These are phyloP conservation scores for Panthera tigris DNA, from an alignment of 2,113 vertebrate species.

Conservation along the genomic window DNA sequence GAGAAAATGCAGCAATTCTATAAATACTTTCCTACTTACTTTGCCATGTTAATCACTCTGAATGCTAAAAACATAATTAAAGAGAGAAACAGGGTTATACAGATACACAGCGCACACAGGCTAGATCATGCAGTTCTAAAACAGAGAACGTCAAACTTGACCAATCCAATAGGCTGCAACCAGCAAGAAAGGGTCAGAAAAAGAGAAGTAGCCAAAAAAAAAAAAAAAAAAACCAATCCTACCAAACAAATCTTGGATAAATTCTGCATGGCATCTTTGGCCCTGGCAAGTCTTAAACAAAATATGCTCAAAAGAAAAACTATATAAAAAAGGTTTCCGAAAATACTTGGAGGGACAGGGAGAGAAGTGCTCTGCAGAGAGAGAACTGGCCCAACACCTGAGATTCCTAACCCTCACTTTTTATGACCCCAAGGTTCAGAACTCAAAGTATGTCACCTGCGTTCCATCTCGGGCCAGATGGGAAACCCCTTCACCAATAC, in stretches of 20 bases:
- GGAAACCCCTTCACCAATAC: not conserved
- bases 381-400: too few species aligned
- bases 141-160: not conserved
- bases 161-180: not conserved
- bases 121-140: conserved; percentile 55
- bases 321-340: not conserved
- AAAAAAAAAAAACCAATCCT: not conserved
- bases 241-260: not conserved
- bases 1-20: conserved; percentile 56
- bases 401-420: not conserved
- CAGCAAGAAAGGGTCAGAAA: conserved; percentile 2
- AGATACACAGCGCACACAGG: conserved; percentile 1
- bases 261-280: not conserved
- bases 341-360: not conserved
- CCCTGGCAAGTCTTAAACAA: not conserved
- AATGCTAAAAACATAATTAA: conserved; percentile 77
- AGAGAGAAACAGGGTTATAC: conserved; percentile 73
- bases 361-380: not conserved
- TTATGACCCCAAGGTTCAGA: not conserved
- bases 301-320: not conserved
- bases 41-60: conserved; percentile 77
- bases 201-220: not conserved
- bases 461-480: not conserved
- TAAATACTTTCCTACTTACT: conserved; percentile 77
- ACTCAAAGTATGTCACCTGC: not conserved